Evolutionary conservation across 2,113 vertebrate genomes (phyloP).

Genomic region (Sylvia atricapilla): DNA sequence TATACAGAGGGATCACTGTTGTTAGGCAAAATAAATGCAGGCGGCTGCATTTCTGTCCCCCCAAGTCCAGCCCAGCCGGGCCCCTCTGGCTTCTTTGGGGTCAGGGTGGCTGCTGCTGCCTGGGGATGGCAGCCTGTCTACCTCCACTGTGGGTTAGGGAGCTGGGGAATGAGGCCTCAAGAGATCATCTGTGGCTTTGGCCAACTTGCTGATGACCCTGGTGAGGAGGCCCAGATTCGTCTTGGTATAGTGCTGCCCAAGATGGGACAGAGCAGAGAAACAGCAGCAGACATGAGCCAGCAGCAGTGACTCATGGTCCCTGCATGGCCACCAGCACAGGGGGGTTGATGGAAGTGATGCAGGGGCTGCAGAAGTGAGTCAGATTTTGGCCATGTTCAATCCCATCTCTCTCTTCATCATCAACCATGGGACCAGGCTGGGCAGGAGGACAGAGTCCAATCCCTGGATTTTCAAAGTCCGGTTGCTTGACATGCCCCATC

Average conservation of each 20-base stretch:
- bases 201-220: background rate
- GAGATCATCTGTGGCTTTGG: background rate
- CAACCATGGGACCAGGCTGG: background rate
- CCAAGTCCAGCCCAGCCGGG: background rate
- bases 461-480: background rate
- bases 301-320: background rate
- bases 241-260: rapidly evolving
- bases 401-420: background rate
- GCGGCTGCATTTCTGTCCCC: slow-evolving; percentile 20
- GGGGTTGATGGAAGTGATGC: background rate
- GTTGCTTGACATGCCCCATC: background rate
- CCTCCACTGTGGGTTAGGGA: background rate
- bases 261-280: background rate
- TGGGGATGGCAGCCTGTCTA: background rate
- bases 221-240: background rate
- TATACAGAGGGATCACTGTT: slow-evolving; percentile 61
- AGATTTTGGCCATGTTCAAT: background rate
- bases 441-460: background rate
- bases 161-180: background rate
- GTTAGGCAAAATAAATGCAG: slow-evolving; percentile 56
- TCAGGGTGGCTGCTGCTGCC: background rate
- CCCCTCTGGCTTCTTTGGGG: background rate
- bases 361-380: background rate
- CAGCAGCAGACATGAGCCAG: background rate
- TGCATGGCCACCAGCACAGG: background rate